These are phyloP conservation scores for Timema podura DNA, from an alignment of 2,888 invertebrate species.

Conservation along the genomic window DNA sequence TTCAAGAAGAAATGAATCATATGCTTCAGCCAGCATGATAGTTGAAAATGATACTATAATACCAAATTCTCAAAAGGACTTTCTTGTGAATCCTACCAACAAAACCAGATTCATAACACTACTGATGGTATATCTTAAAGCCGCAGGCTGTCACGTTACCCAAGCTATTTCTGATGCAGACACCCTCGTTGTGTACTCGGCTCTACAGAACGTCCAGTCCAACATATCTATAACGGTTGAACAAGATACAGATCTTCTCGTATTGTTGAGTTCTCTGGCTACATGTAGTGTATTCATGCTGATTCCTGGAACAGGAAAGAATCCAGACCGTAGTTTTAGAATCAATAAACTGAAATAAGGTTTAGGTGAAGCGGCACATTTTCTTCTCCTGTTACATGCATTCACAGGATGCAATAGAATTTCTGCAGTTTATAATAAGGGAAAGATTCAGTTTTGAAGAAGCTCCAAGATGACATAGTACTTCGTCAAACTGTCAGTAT, in stretches of 20 bases:
- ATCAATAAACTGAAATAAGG: slow-evolving; percentile 2
- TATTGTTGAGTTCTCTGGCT: slow-evolving; percentile 17
- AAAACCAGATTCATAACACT: too few species aligned
- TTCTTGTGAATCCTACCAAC: slow-evolving; percentile 16
- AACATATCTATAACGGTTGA: not conserved
- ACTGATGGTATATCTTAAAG: slow-evolving; percentile 16
- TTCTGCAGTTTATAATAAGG: slow-evolving; percentile 1
- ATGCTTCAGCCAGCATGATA: not conserved
- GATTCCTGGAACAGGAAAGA: slow-evolving; percentile 17
- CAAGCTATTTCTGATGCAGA: slow-evolving; percentile 19
- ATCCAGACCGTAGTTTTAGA: not conserved
- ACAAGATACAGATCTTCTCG: slow-evolving; percentile 12
- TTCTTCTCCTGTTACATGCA: slow-evolving; percentile 7
- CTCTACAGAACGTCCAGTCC: not conserved
- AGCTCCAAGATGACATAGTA: not conserved
- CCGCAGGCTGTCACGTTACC: slow-evolving; percentile 17
- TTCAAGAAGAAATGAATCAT: not conserved
- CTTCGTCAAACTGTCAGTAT: not conserved
- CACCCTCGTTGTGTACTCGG: slow-evolving; percentile 6
- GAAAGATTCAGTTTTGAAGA: slow-evolving; percentile 1
- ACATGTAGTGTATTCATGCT: slow-evolving; percentile 14
- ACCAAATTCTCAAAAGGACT: not conserved
- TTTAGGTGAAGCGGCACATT: slow-evolving; percentile 16
- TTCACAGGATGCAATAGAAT: slow-evolving; percentile 15
- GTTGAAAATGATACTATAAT: not conserved